A percentile compares a stretch with the other conserved stretches of the same genome.
phyloP scores from a whole-genome alignment of 2,888 invertebrate genomes.

The Pseudanteris insignis region DNA sequence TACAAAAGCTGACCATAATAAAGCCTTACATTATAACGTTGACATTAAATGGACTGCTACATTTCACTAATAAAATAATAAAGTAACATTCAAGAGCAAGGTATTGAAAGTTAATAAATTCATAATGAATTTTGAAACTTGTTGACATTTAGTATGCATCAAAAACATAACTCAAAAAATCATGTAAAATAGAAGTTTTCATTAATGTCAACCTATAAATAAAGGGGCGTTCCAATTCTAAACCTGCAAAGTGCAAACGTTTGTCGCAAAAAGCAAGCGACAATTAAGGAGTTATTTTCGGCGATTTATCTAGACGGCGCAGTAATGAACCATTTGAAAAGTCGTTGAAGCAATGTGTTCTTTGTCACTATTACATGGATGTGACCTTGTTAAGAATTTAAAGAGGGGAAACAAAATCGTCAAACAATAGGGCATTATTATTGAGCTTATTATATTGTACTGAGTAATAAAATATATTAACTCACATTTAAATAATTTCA shows the following conservation, averaged over 20 bases:
- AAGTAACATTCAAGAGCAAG: no score
- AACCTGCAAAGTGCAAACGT: constrained; percentile 29
- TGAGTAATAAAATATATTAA: constrained; percentile 31
- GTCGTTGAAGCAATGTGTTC: constrained; percentile 56
- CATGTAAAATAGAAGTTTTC: neutral
- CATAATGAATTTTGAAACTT: no score
- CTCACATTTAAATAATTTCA: constrained; percentile 12
- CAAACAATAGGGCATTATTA: constrained; percentile 42
- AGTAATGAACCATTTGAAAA: constrained; percentile 51
- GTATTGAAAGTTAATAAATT: no score
- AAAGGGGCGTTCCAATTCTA: constrained; percentile 29
- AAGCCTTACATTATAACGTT: no score
- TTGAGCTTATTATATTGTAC: constrained; percentile 37
- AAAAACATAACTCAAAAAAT: no score
- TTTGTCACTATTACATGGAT: constrained; percentile 57
- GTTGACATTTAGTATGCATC: no score
- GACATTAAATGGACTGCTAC: no score
- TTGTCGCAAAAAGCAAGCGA: constrained; percentile 24
- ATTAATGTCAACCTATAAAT: constrained; percentile 27
- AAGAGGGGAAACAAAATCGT: constrained; percentile 51
- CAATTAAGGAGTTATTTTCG: constrained; percentile 46
- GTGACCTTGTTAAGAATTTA: constrained; percentile 63
- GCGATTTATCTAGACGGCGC: constrained; percentile 44
- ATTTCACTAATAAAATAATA: no score
- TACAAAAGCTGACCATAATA: no score